phyloP scores from a whole-genome alignment of 2,797 vertebrate genomes.

The Microctenopoma lineatum region DNA sequence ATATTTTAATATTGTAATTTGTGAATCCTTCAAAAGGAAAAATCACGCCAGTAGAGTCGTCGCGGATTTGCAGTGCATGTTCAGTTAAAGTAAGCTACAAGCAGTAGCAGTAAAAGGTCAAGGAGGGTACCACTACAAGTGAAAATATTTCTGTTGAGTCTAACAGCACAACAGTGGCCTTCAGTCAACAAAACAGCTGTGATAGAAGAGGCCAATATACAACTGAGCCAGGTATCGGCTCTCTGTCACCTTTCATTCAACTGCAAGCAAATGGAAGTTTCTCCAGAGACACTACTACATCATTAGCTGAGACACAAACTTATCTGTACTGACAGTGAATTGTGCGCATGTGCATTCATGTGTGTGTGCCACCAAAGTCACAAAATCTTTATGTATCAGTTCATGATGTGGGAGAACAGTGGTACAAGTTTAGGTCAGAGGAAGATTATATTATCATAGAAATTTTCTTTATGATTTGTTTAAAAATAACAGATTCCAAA shows the following conservation, averaged over 20 bases:
- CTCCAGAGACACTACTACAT: too few relatives aligned
- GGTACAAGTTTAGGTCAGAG: too few relatives aligned
- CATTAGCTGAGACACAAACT: too few relatives aligned
- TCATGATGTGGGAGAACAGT: too few relatives aligned
- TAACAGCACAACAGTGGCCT: neutral
- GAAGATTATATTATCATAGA: too few relatives aligned
- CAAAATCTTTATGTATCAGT: too few relatives aligned
- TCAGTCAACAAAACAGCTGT: conserved; percentile 5
- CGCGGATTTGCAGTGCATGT: neutral
- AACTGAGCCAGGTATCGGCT: neutral
- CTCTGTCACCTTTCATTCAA: neutral
- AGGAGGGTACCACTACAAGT: neutral
- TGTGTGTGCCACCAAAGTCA: too few relatives aligned
- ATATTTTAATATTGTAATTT: neutral
- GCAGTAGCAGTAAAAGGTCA: neutral
- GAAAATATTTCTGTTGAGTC: neutral
- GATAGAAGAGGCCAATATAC: neutral
- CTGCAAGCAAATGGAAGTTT: neutral
- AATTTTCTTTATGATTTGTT: too few relatives aligned
- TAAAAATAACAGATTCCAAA: too few relatives aligned
- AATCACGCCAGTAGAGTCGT: too few relatives aligned
- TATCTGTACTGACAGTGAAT: too few relatives aligned
- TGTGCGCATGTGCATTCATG: too few relatives aligned
- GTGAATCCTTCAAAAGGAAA: neutral
- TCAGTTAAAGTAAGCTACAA: neutral